Conservation (phyloP, 2,797 vertebrate species). For the Anniella stebbinsi region DNA sequence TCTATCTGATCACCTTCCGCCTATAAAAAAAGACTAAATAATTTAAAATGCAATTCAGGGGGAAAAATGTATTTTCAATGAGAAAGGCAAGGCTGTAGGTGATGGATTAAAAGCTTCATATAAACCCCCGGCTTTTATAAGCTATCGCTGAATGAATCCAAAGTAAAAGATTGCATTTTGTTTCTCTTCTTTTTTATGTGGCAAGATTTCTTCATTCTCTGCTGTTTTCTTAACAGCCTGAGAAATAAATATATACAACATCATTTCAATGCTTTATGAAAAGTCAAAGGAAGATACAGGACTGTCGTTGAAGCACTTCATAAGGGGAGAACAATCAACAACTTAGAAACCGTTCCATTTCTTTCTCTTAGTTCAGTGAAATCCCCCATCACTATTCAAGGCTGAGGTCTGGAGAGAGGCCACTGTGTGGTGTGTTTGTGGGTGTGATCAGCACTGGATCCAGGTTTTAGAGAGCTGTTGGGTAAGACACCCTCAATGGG, state of each 20-base stretch:
- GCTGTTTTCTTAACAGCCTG: conserved; percentile 37
- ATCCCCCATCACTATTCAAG: neutral
- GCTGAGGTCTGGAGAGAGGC: too few relatives aligned
- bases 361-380: conserved; percentile 3
- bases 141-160: conserved; percentile 60
- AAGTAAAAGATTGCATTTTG: conserved; percentile 70
- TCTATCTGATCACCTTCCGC: conserved; percentile 75
- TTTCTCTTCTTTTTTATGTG: conserved; percentile 61
- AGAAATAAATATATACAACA: conserved; percentile 65
- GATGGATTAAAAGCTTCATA: conserved; percentile 76
- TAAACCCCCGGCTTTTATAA: conserved; percentile 69
- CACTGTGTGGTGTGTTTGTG: too few relatives aligned
- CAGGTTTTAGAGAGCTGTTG: too few relatives aligned
- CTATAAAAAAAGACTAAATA: conserved; percentile 76
- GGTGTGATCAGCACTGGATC: too few relatives aligned
- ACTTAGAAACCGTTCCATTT: conserved; percentile 25
- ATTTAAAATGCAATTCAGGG: conserved; percentile 73
- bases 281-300: conserved; percentile 44
- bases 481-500: too few relatives aligned
- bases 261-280: conserved; percentile 61
- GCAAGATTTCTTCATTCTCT: conserved; percentile 65
- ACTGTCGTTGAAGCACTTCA: conserved; percentile 34
- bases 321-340: conserved; percentile 23
- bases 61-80: conserved; percentile 73
- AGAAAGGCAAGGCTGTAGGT: conserved; percentile 56